Evolutionary conservation across 2,113 vertebrate genomes (phyloP).

Genomic region (Cebus imitator): DNA sequence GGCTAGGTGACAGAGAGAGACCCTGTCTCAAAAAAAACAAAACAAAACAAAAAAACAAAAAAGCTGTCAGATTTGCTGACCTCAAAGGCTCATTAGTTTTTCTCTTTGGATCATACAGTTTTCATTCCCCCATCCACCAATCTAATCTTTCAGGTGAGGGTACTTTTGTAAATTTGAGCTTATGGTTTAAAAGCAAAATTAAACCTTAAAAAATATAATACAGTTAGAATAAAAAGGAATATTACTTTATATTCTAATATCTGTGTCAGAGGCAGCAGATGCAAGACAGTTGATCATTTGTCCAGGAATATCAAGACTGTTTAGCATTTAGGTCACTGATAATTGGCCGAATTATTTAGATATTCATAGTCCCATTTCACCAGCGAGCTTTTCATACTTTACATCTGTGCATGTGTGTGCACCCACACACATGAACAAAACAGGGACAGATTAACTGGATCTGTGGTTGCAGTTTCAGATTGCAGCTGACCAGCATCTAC

Average conservation of each 20-base stretch:
- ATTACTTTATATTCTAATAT: slow-evolving; percentile 1
- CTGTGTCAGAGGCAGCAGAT: not conserved
- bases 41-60: not conserved
- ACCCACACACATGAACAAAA: not conserved
- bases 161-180: slow-evolving; percentile 42
- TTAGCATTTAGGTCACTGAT: slow-evolving; percentile 22
- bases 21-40: too few species aligned
- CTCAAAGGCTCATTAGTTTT: slow-evolving; percentile 27
- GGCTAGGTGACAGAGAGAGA: too few species aligned
- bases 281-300: not conserved
- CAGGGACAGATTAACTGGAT: not conserved
- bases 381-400: slow-evolving; percentile 15
- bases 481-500: not conserved
- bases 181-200: slow-evolving; percentile 43
- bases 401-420: not conserved
- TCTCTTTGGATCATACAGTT: not conserved
- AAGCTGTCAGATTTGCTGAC: slow-evolving; percentile 57
- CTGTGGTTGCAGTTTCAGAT: not conserved
- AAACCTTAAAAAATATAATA: slow-evolving; percentile 2
- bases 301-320: not conserved
- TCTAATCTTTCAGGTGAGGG: slow-evolving; percentile 29
- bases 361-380: slow-evolving; percentile 8
- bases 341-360: slow-evolving; percentile 34
- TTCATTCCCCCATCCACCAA: not conserved
- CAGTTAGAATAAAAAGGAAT: not conserved